Evolutionary conservation across 1,140 invertebrate genomes (phyloP).

Genomic region (Triops cancriformis): DNA sequence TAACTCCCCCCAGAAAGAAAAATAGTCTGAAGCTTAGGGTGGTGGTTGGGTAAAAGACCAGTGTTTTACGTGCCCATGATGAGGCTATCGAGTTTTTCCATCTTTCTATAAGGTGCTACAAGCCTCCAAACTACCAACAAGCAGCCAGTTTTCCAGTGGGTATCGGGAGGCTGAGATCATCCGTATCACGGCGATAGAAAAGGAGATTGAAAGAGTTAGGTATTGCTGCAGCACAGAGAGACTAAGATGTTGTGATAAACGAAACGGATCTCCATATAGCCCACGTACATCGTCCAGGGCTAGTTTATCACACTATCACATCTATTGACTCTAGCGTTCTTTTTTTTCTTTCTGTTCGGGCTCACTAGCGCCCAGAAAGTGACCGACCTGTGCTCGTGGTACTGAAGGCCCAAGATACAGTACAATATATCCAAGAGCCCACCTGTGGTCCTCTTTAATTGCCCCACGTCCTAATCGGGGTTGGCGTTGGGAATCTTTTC

Average conservation of each 20-base stretch:
- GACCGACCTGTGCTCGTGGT: too few relatives aligned
- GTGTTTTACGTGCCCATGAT: not conserved
- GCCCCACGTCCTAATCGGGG: constrained; percentile 2
- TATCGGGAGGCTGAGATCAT: not conserved
- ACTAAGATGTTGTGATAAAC: not conserved
- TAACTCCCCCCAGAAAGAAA: not conserved
- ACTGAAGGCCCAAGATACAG: not conserved
- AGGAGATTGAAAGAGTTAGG: not conserved
- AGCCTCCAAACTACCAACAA: not conserved
- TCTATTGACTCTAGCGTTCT: not conserved
- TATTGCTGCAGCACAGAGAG: not conserved
- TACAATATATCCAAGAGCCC: not conserved
- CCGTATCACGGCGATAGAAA: not conserved
- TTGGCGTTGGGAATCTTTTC: not conserved
- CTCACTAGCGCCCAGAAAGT: not conserved
- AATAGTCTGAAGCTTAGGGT: not conserved
- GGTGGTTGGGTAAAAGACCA: not conserved
- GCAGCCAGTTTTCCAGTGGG: not conserved
- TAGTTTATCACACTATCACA: not conserved
- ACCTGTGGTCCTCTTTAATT: constrained; percentile 10
- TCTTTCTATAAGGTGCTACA: constrained; percentile 3
- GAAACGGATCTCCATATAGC: not conserved
- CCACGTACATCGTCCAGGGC: not conserved
- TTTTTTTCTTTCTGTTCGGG: not conserved
- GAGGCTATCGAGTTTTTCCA: not conserved